Evolutionary conservation across 2,797 vertebrate species (phyloP).

Genomic region (Amblyopsis hoosieri): DNA sequence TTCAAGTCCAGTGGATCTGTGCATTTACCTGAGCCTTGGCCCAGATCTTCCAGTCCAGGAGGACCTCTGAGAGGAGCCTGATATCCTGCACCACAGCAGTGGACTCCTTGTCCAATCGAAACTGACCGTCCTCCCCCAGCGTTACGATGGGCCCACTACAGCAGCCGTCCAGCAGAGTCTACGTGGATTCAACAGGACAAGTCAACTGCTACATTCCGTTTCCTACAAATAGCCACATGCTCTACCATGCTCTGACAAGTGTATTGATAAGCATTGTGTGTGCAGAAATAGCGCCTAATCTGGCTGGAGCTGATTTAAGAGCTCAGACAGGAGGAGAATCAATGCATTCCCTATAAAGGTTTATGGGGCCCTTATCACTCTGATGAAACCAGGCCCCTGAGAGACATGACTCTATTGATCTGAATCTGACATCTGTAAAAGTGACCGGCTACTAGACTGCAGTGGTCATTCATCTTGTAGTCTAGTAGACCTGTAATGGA

Average conservation of each 20-base stretch:
- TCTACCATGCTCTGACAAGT: no score
- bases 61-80: conserved; percentile 85
- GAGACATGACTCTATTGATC: conserved; percentile 49
- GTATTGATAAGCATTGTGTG: conserved; percentile 15
- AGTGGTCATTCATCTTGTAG: conserved; percentile 47
- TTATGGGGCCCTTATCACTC: conserved; percentile 39
- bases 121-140: conserved; percentile 83
- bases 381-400: conserved; percentile 33
- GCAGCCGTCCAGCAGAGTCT: conserved; percentile 93
- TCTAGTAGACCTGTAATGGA: conserved; percentile 17
- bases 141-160: conserved; percentile 85
- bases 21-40: conserved; percentile 88
- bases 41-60: conserved; percentile 99
- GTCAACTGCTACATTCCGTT: conserved; percentile 14
- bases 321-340: conserved; percentile 30
- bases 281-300: conserved; percentile 16
- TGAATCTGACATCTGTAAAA: conserved; percentile 37
- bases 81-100: conserved; percentile 90
- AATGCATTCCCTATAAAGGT: conserved; percentile 31
- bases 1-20: neutral
- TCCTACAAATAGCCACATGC: no score
- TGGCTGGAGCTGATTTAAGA: conserved; percentile 6
- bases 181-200: conserved; percentile 15
- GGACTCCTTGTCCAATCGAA: conserved; percentile 84
- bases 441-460: conserved; percentile 41